phyloP scores from a whole-genome alignment of 2,888 invertebrate species.

The Lasiommata megera region DNA sequence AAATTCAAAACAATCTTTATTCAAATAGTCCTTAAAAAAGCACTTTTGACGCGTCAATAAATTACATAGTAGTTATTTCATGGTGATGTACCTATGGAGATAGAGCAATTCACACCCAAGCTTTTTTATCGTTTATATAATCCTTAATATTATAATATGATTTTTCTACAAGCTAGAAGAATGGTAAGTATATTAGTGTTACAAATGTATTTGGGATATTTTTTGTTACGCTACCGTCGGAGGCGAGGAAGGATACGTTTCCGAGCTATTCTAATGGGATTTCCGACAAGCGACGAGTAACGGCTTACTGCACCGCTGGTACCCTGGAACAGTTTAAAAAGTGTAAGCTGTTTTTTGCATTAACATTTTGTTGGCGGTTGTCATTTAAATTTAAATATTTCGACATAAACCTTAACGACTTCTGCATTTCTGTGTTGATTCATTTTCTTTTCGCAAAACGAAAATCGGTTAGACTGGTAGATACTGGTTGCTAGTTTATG shows the following conservation, averaged over 20 bases:
- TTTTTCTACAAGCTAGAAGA: too few species aligned
- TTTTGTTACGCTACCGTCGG: constrained; percentile 10
- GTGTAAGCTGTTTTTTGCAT: constrained; percentile 10
- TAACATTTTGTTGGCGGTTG: not conserved
- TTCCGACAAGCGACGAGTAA: constrained; percentile 26
- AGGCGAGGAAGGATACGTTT: constrained; percentile 25
- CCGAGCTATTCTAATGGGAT: constrained; percentile 32
- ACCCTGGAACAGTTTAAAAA: constrained; percentile 13
- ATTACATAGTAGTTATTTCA: too few species aligned
- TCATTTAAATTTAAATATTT: not conserved
- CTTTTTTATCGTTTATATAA: too few species aligned
- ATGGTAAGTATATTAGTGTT: not conserved
- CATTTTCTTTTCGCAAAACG: too few species aligned
- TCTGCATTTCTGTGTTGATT: not conserved
- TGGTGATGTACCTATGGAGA: too few species aligned
- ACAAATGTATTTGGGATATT: constrained; percentile 18
- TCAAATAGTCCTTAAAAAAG: too few species aligned
- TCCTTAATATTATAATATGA: too few species aligned
- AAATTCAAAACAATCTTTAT: too few species aligned
- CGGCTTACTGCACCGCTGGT: constrained; percentile 17
- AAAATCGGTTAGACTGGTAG: too few species aligned
- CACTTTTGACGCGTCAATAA: too few species aligned
- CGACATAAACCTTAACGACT: not conserved
- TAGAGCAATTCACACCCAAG: too few species aligned
- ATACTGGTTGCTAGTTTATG: too few species aligned